These are phyloP conservation scores for Lophius americanus DNA, from an alignment of 2,797 vertebrate species.

Conservation along the genomic window DNA sequence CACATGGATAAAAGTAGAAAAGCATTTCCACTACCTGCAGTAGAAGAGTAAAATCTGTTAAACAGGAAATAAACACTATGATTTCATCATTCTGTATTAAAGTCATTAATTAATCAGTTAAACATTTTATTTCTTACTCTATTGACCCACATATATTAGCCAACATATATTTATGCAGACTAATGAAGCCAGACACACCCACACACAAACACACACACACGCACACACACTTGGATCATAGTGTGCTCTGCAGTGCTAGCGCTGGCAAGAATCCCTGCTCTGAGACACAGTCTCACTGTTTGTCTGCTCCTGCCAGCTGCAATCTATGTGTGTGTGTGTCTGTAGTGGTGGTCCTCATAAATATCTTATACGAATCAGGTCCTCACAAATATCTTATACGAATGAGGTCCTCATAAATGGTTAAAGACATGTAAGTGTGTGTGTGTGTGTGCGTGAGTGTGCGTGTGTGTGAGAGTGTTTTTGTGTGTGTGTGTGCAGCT, in stretches of 20 bases:
- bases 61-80: neutral
- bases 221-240: slow-evolving; percentile 18
- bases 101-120: slow-evolving; percentile 41
- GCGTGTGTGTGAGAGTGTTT: too few relatives aligned
- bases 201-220: slow-evolving; percentile 19
- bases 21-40: neutral
- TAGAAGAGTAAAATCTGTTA: slow-evolving; percentile 5
- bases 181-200: slow-evolving; percentile 18
- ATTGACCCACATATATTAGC: slow-evolving; percentile 36
- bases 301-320: slow-evolving; percentile 73
- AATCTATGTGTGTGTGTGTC: slow-evolving; percentile 32
- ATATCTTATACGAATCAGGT: too few relatives aligned
- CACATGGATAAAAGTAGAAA: too few relatives aligned
- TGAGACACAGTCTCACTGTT: slow-evolving; percentile 74
- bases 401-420: too few relatives aligned
- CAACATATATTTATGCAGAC: slow-evolving; percentile 13
- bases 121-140: slow-evolving; percentile 28
- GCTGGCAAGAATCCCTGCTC: slow-evolving; percentile 52
- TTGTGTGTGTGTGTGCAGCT: neutral
- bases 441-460: slow-evolving; percentile 19
- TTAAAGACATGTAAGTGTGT: slow-evolving; percentile 6
- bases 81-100: slow-evolving; percentile 14
- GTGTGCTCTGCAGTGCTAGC: slow-evolving; percentile 32
- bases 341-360: neutral
- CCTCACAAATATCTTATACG: too few relatives aligned